These are phyloP conservation scores for Coranthus polyacanthus DNA, from an alignment of 2,797 vertebrate species.

Conservation along the genomic window DNA sequence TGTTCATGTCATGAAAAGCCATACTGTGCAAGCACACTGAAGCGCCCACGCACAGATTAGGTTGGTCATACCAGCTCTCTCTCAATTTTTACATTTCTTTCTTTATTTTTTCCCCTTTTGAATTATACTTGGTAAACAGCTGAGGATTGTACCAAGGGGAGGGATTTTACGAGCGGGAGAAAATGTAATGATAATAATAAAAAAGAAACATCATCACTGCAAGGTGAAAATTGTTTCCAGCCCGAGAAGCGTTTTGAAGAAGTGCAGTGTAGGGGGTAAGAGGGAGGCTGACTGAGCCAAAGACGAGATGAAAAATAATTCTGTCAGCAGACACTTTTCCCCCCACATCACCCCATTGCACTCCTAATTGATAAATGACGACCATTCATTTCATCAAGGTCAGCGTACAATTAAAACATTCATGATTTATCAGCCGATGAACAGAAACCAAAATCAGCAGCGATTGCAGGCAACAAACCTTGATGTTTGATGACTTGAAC, in stretches of 20 bases:
- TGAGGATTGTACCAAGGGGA: slow-evolving; percentile 51
- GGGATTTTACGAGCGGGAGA: slow-evolving; percentile 48
- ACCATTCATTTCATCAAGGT: slow-evolving; percentile 78
- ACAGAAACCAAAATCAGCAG: slow-evolving; percentile 64
- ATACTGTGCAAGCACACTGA: slow-evolving; percentile 56
- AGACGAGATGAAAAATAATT: slow-evolving; percentile 73
- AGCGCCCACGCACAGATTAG: slow-evolving; percentile 79
- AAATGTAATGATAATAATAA: slow-evolving; percentile 46
- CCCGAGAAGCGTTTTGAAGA: slow-evolving; percentile 31
- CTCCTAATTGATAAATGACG: slow-evolving; percentile 78
- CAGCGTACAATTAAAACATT: slow-evolving; percentile 79
- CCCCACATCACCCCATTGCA: slow-evolving; percentile 69
- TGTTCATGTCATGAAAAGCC: slow-evolving; percentile 78
- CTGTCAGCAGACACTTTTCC: slow-evolving; percentile 59
- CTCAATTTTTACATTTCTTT: slow-evolving; percentile 52
- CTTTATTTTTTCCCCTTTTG: slow-evolving; percentile 41
- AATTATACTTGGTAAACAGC: slow-evolving; percentile 76
- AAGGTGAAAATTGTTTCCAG: slow-evolving; percentile 50
- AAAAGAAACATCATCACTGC: slow-evolving; percentile 25
- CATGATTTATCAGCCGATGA: slow-evolving; percentile 71
- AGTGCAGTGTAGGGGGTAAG: slow-evolving; percentile 22
- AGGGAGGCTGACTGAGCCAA: slow-evolving; percentile 49
- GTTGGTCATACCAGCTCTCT: slow-evolving; percentile 66
- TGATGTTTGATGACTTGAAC: slow-evolving; percentile 48
- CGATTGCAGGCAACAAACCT: slow-evolving; percentile 54